Conservation (phyloP, 2,113 vertebrate genomes). For the Forbesichthys agassizii region DNA sequence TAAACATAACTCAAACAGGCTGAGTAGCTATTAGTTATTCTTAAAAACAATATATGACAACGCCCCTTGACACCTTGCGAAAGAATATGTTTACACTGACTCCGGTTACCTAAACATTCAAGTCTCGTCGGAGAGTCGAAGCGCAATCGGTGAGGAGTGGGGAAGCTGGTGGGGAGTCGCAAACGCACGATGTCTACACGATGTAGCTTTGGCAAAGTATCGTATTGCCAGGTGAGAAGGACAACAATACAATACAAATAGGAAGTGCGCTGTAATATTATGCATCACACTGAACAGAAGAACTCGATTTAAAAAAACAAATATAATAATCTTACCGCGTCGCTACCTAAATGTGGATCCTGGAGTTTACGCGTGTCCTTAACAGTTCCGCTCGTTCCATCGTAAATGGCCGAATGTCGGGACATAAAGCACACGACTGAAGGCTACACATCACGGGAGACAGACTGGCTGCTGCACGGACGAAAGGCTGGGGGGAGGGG, state of each 20-base stretch:
- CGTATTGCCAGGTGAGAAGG: neutral
- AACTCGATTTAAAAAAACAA: neutral
- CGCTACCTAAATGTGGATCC: constrained; percentile 15
- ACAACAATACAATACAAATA: no score
- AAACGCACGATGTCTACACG: no score
- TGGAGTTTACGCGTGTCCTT: constrained; percentile 1
- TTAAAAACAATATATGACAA: no score
- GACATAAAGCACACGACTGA: constrained; percentile 29
- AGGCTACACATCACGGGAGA: constrained; percentile 43
- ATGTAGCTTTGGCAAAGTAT: neutral
- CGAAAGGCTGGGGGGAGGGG: constrained; percentile 1
- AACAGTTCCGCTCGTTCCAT: neutral
- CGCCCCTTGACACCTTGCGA: no score
- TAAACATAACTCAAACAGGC: constrained; percentile 15
- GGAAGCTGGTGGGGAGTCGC: no score
- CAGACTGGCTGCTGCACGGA: constrained; percentile 18
- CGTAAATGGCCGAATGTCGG: constrained; percentile 23
- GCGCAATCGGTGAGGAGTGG: no score
- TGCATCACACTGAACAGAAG: constrained; percentile 5
- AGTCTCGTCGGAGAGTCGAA: no score
- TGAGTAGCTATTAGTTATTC: no score
- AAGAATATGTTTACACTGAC: no score
- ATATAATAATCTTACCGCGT: constrained; percentile 57
- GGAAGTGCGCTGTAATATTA: no score
- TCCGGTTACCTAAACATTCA: no score